phyloP scores from a whole-genome alignment of 1,140 invertebrate genomes.

The Drosophila asahinai region DNA sequence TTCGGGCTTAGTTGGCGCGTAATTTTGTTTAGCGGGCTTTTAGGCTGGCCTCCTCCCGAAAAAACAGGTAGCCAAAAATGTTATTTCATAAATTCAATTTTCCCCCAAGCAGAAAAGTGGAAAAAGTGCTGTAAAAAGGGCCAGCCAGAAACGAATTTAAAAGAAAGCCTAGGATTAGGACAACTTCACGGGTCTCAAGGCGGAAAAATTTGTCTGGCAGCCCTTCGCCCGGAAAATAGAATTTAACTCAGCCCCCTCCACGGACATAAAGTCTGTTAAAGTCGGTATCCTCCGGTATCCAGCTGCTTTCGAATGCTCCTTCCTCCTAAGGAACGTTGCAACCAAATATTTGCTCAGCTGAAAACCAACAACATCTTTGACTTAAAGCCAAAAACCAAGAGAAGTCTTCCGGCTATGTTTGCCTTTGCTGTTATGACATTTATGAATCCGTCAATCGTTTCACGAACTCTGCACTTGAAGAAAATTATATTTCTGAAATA shows the following conservation, averaged over 20 bases:
- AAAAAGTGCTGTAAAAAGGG: constrained; percentile 30
- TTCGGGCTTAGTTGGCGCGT: constrained; percentile 66
- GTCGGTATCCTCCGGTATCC: constrained; percentile 11
- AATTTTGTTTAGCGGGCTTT: constrained; percentile 68
- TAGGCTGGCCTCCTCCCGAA: constrained; percentile 28
- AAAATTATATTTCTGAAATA: no score
- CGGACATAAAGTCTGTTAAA: not conserved
- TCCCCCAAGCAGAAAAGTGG: constrained; percentile 18
- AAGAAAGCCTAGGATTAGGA: constrained; percentile 11
- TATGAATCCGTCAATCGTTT: constrained; percentile 3
- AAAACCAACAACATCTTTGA: constrained; percentile 21
- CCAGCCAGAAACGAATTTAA: constrained; percentile 9
- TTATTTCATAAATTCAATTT: constrained; percentile 70
- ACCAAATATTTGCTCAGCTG: constrained; percentile 38
- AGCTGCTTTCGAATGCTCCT: constrained; percentile 20
- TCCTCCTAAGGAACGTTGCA: constrained; percentile 1
- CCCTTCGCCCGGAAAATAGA: constrained; percentile 15
- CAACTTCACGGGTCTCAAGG: not conserved
- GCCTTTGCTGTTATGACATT: constrained; percentile 4
- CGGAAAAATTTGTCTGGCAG: constrained; percentile 6
- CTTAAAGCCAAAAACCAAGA: constrained; percentile 7
- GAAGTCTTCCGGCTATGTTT: constrained; percentile 21
- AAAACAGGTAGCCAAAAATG: constrained; percentile 41
- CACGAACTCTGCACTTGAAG: not conserved
- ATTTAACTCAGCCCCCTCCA: not conserved